These are phyloP conservation scores for Carapus acus DNA, from an alignment of 2,797 vertebrate genomes.

Conservation along the genomic window DNA sequence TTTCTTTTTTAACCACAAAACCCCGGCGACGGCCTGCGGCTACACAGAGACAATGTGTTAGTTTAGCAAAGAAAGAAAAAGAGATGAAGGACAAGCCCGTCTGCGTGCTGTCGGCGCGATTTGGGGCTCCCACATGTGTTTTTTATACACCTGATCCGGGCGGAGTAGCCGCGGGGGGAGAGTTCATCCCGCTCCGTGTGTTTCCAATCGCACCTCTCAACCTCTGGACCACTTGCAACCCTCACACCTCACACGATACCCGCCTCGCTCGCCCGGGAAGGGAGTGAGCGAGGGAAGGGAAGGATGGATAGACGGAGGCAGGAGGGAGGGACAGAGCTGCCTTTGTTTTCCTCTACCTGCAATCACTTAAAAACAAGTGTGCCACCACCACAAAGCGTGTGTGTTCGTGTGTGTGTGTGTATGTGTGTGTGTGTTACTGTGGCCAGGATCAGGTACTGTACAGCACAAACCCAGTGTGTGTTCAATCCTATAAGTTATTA, in stretches of 20 bases:
- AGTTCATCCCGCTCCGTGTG: slow-evolving; percentile 41
- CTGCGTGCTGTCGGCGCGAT: slow-evolving; percentile 51
- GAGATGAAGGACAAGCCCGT: slow-evolving; percentile 40
- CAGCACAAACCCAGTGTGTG: slow-evolving; percentile 55
- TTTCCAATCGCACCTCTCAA: slow-evolving; percentile 59
- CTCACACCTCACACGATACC: slow-evolving; percentile 60
- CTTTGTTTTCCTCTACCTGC: slow-evolving; percentile 45
- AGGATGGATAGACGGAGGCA: slow-evolving; percentile 20
- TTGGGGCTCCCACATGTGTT: slow-evolving; percentile 59
- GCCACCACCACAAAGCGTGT: slow-evolving; percentile 29
- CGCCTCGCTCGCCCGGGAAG: slow-evolving; percentile 26
- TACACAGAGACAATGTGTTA: slow-evolving; percentile 23
- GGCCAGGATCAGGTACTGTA: slow-evolving; percentile 47
- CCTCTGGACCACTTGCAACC: slow-evolving; percentile 46
- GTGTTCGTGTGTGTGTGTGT: too few relatives aligned
- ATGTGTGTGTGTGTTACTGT: slow-evolving; percentile 20
- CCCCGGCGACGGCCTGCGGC: slow-evolving; percentile 13
- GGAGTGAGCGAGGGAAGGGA: slow-evolving; percentile 10
- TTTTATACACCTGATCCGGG: slow-evolving; percentile 64
- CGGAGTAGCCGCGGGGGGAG: slow-evolving; percentile 55
- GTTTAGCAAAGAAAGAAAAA: slow-evolving; percentile 28
- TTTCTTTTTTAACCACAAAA: slow-evolving; percentile 35
- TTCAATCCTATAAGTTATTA: slow-evolving; percentile 76
- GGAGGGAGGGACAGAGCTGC: slow-evolving; percentile 46
- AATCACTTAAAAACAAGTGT: slow-evolving; percentile 11